These are phyloP conservation scores for Etheostoma cragini DNA, from an alignment of 2,113 vertebrate species.

Conservation along the genomic window DNA sequence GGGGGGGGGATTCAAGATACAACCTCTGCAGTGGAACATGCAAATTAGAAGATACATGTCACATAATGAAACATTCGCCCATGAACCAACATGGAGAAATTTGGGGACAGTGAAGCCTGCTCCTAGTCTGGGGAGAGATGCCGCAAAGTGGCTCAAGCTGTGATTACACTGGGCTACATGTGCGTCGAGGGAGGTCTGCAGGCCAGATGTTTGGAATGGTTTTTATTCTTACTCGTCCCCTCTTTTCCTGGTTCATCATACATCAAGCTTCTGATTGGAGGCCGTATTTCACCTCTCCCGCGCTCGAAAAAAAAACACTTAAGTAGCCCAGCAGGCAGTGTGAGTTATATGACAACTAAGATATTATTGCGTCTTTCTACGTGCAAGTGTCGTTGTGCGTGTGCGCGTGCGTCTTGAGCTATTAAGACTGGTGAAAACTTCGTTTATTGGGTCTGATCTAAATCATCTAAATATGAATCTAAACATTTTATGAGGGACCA, in stretches of 20 bases:
- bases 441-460: not conserved
- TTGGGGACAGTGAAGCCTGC: slow-evolving; percentile 67
- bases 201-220: slow-evolving; percentile 83
- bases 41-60: slow-evolving; percentile 74
- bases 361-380: slow-evolving; percentile 22
- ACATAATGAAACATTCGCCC: slow-evolving; percentile 55
- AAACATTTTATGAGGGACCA: too few species aligned
- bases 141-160: slow-evolving; percentile 79
- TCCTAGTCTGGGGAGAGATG: slow-evolving; percentile 76
- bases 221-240: slow-evolving; percentile 70
- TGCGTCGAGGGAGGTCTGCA: slow-evolving; percentile 83
- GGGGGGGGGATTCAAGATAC: slow-evolving; percentile 55
- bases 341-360: slow-evolving; percentile 54
- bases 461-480: not conserved
- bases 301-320: slow-evolving; percentile 45
- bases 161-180: slow-evolving; percentile 74
- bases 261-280: slow-evolving; percentile 74
- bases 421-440: slow-evolving; percentile 6
- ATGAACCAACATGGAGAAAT: slow-evolving; percentile 48
- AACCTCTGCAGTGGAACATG: slow-evolving; percentile 58
- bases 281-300: slow-evolving; percentile 57
- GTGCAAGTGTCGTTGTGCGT: slow-evolving; percentile 13
- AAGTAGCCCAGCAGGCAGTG: slow-evolving; percentile 56
- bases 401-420: slow-evolving; percentile 1
- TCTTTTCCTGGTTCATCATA: slow-evolving; percentile 75